Percentiles rank a stretch among this genome's conserved stretches.
Evolutionary conservation across 2,113 vertebrate species (phyloP).

Genomic region (Mesembrinibis cayennensis): DNA sequence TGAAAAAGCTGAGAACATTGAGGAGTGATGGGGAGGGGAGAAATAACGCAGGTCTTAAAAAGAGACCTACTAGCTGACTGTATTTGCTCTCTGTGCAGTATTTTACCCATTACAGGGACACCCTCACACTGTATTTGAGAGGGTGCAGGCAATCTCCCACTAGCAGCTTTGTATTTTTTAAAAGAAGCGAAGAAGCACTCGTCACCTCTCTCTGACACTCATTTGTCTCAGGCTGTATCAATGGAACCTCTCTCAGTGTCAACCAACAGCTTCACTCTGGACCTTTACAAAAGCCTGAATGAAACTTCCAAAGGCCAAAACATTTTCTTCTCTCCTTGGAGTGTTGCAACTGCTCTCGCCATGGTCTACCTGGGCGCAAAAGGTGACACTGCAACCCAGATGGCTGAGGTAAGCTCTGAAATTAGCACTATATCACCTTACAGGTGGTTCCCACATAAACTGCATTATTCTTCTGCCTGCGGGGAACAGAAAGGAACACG

Average conservation of each 20-base stretch:
- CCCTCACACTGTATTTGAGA: not conserved
- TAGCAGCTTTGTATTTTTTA: not conserved
- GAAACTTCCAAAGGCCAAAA: conserved; percentile 64
- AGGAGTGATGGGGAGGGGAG: not conserved
- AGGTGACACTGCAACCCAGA: conserved; percentile 82
- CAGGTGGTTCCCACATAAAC: not conserved
- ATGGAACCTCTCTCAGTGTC: conserved; percentile 80
- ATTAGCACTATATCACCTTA: not conserved
- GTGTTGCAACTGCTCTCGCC: conserved; percentile 84
- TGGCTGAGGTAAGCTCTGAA: conserved; percentile 78
- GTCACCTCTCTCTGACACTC: not conserved
- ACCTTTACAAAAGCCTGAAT: conserved; percentile 81
- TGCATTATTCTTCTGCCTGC: not conserved
- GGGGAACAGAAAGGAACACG: not conserved
- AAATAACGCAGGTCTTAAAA: not conserved
- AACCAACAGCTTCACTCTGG: conserved; percentile 81
- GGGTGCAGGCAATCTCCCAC: not conserved
- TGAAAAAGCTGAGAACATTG: not conserved
- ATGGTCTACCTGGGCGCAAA: conserved; percentile 86
- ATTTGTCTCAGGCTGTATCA: conserved; percentile 1
- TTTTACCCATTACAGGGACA: not conserved
- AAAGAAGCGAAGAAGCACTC: not conserved
- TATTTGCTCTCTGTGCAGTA: not conserved
- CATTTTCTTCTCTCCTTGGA: conserved; percentile 85
- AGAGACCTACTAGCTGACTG: not conserved